Base-by-base conservation (phyloP, 1,140 invertebrate genomes). In the Alviniconcha marisindica region DNA sequence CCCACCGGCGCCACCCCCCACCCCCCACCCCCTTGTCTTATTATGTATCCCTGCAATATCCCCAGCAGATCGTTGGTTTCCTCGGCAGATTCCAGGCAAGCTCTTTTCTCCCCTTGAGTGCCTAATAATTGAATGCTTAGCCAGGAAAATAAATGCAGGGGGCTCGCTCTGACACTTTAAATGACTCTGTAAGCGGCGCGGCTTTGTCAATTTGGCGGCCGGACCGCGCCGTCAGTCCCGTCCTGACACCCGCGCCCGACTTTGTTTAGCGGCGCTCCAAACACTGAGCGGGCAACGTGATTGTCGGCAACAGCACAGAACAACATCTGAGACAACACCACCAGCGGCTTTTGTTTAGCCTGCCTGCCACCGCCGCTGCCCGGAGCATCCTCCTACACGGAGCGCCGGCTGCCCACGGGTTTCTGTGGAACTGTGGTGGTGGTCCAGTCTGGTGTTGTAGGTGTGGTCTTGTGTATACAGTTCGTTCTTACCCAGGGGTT, bases 51-150 rank as follows among this genome's bases (percentile, higher is more conserved):
- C n/a, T n/a, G n/a, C n/a, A n/a, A n/a, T n/a, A n/a, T n/a, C n/a
- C n/a, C n/a, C n/a, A n/a, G n/a, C n/a, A n/a, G n/a, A n/a, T n/a
- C n/a, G n/a, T n/a, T n/a, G n/a, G n/a, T n/a, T n/a, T n/a, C n/a
- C 69, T 36, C 36, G 24, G 5, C 1, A 33, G 33, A 18, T 71
- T 36, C 28, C 28, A 38, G 28, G 31, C 69, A 38, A 71, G 31
- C 69, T n/a, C 69, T 38, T 71, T 71, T 71, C 69, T 71, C 69
- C 38, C 69, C 69, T 33, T 71, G 69, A 71, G 69, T 71, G 69
- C 69, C 69, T 71, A 71, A 71, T 71, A 71, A 71, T 71, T 71
- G 69, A 71, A 71, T 71, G 36, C 69, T 71, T 71, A 71, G 69
- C 69, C 28, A 71, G 69, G 69, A 71, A 71, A 71, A 71, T 71